A percentile compares a stretch with the other conserved stretches of the same genome.
These are phyloP conservation scores for Orthonevra nobilis DNA, from an alignment of 2,888 invertebrate genomes.

Conservation along the genomic window DNA sequence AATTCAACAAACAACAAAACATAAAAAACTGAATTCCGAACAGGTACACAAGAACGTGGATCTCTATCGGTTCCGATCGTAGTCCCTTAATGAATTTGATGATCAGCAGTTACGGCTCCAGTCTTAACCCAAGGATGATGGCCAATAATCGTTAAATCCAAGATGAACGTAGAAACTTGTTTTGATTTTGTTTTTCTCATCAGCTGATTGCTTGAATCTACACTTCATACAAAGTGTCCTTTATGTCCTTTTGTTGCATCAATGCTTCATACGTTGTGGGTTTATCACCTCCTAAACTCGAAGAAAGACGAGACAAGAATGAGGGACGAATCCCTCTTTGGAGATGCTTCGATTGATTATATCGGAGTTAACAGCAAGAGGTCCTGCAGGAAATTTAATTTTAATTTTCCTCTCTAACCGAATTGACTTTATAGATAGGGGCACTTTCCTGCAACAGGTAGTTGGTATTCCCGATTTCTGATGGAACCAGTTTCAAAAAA, in stretches of 20 bases:
- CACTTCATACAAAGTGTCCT: constrained; percentile 35
- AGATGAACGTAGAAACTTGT: constrained; percentile 45
- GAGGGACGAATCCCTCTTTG: constrained; percentile 41
- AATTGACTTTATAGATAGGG: constrained; percentile 28
- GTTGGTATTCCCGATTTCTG: constrained; percentile 23
- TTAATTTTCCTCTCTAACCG: constrained; percentile 52
- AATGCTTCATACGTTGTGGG: constrained; percentile 44
- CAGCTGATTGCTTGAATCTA: constrained; percentile 61
- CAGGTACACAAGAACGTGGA: constrained; percentile 33
- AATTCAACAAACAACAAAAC: constrained; percentile 27
- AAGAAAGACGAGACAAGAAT: constrained; percentile 23
- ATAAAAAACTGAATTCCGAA: constrained; percentile 27
- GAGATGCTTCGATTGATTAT: constrained; percentile 43
- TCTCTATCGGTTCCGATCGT: not conserved
- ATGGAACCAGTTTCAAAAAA: constrained; percentile 38
- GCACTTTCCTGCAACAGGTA: constrained; percentile 49
- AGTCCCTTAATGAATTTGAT: constrained; percentile 46
- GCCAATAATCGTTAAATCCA: constrained; percentile 64
- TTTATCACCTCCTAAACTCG: constrained; percentile 56
- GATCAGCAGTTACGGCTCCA: constrained; percentile 35
- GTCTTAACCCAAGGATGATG: constrained; percentile 20
- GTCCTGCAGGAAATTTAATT: constrained; percentile 54
- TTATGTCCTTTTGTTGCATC: constrained; percentile 47
- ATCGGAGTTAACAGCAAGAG: constrained; percentile 14
- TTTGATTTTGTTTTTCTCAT: constrained; percentile 24